Evolutionary conservation across 2,888 invertebrate species (phyloP), one percentile per base, ranked within the genome.

Genomic region (Tipula unca): DNA sequence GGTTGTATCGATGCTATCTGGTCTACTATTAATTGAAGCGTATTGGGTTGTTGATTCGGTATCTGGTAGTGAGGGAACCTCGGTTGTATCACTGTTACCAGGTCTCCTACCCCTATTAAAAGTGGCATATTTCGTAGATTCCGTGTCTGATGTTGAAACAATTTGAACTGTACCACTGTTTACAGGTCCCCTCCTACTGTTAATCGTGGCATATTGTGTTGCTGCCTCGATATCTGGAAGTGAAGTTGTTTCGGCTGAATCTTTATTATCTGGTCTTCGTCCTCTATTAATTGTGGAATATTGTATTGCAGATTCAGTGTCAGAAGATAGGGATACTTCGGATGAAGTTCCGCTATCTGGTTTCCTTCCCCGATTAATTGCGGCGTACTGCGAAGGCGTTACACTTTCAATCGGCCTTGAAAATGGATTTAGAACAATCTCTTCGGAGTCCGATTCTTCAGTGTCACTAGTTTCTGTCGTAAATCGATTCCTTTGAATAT

Each of bases 401-500:
- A 20, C 25, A 10, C 69, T 69, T 69, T 69, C 69, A 25, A 69
- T 25, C 10, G 69, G 69, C 25, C 69, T 69, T 69, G 69, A 69
- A 25, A 25, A 69, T 25, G 69, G 20, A 13, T 69, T 69, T 25
- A 10, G 10, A 13, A 69, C 69, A 3, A 25, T 10, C 25, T 69
- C 69, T 1, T 69, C 69, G 2, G 25, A 69, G 0, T 69, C 69
- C 6, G 10, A 6, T 69, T 69, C 69, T 13, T 86, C 85, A 29
- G 32, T 35, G 10, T 1, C 25, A 17, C 85, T 84, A 10, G 87
- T 85, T 82, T 86, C 88, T 17, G 88, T 92, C 0, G 92, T 91
- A 14, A 93, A 94, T 88, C 93, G 92, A 0, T 94, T 92, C 86
- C 96, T 92, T 84, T 94, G 91, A 36, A 96, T 95, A 85, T 94